A percentile compares a stretch with the other conserved stretches of the same genome.
These are phyloP conservation scores for Copsychus sechellarum DNA, from an alignment of 2,113 vertebrate species.

Conservation along the genomic window DNA sequence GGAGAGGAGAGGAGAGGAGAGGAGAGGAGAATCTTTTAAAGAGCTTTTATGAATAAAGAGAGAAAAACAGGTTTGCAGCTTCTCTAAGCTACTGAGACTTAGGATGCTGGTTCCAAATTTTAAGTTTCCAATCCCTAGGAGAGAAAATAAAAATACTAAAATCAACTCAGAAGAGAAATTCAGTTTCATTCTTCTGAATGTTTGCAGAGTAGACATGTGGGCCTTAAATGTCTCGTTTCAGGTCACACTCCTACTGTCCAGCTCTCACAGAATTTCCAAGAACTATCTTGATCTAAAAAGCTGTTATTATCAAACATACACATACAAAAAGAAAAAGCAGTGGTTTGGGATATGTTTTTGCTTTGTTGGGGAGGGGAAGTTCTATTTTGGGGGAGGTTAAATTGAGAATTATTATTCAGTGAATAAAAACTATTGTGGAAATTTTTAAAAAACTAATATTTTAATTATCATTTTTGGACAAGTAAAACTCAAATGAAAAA, in stretches of 20 bases:
- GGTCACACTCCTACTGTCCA: not conserved
- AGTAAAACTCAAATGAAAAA: not conserved
- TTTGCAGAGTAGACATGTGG: not conserved
- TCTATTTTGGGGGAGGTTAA: not conserved
- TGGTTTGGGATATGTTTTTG: not conserved
- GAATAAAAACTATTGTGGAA: not conserved
- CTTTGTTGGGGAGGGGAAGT: not conserved
- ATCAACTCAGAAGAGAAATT: not conserved
- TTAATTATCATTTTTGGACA: not conserved
- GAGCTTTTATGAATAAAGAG: not conserved
- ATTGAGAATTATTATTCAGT: not conserved
- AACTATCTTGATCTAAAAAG: not conserved
- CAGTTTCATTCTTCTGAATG: not conserved
- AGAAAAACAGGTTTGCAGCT: not conserved
- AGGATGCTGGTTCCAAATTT: not conserved
- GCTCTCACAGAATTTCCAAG: not conserved
- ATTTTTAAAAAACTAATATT: not conserved
- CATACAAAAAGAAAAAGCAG: not conserved
- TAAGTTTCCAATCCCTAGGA: not conserved
- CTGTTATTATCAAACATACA: not conserved
- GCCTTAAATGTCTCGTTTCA: not conserved
- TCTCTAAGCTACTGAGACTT: not conserved
- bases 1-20: too few species aligned
- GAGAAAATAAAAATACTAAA: not conserved
- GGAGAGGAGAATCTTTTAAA: not conserved